Evolutionary conservation across 2,797 vertebrate genomes (phyloP), one percentile per base, ranked within the genome.

Genomic region (Monodelphis domestica): DNA sequence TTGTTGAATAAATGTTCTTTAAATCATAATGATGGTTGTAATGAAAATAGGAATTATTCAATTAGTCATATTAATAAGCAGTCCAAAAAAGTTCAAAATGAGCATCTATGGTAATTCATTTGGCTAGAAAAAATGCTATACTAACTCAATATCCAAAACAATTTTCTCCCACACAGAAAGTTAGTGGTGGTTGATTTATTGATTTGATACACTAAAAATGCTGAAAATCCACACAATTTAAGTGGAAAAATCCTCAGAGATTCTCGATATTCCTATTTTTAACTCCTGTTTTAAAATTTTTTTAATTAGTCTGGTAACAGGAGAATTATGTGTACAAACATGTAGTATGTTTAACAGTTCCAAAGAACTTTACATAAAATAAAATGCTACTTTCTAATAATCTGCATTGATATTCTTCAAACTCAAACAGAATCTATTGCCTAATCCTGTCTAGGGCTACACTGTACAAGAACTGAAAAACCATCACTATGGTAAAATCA

Each of bases 361-460:
- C n/a, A 38, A 78, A 70, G 15, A 78, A 78, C 17, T 78, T 63
- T 24, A 24, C 7, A 45, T 21, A 21, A 78, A 78, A 78, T 78
- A 38, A 78, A 45, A 24, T 45, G 17, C 2, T 24, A 78, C n/a
- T 45, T 24, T 45, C n/a, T 78, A 21, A 15, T 38, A 78, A 24
- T 78, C 6, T 53, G 89, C 88, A 53, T 91, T 50, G n/a, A 11
- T 91, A 12, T 91, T 94, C 93, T 94, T 88, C n/a, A 55, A 90
- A 89, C 53, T 53, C 4, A 3, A 78, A 54, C 1, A 55, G 87
- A 45, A 2, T 55, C 30, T 2, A 57, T 33, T 38, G 53, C 24
- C 59, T 89, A 78, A 93, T 88, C 2, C 52, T n/a, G n/a, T 6
- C 90, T 92, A 91, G 4, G 12, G 17, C 88, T 93, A 88, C 33